These are phyloP conservation scores for Ophion ventricosus DNA, from an alignment of 2,888 invertebrate genomes.

Conservation along the genomic window DNA sequence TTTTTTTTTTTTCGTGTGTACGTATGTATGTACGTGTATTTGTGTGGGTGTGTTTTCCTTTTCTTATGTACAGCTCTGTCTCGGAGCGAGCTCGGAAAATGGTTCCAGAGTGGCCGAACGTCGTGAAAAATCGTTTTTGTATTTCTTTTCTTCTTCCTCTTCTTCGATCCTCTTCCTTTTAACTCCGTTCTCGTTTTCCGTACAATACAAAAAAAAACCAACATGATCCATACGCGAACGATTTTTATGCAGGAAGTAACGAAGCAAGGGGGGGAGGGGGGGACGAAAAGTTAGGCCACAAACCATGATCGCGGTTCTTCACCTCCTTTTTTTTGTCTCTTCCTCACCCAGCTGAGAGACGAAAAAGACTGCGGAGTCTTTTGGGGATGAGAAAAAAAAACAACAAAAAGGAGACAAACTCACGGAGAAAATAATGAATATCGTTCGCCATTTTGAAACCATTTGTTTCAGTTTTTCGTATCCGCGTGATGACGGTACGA, in stretches of 20 bases:
- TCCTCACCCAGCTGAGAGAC: not conserved
- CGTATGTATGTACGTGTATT: not conserved
- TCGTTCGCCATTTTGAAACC: slow-evolving; percentile 49
- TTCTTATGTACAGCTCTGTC: slow-evolving; percentile 60
- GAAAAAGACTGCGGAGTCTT: not conserved
- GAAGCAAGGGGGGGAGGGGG: not conserved
- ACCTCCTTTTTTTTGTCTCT: not conserved
- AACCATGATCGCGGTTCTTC: slow-evolving; percentile 41
- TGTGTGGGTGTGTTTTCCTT: not conserved
- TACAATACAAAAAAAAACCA: not conserved
- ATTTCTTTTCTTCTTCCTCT: not conserved
- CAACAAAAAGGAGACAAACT: slow-evolving; percentile 26
- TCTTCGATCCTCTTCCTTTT: too few relatives aligned
- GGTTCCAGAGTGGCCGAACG: slow-evolving; percentile 30
- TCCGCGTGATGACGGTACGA: slow-evolving; percentile 32
- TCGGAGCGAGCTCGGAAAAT: slow-evolving; percentile 28
- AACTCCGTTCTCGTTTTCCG: not conserved
- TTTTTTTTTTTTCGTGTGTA: slow-evolving; percentile 30
- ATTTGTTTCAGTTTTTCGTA: slow-evolving; percentile 18
- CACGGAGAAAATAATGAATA: slow-evolving; percentile 3
- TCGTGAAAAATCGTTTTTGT: slow-evolving; percentile 23
- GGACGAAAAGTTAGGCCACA: slow-evolving; percentile 45
- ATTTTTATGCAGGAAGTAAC: not conserved
- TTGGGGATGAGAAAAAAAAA: slow-evolving; percentile 10
- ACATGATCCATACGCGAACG: slow-evolving; percentile 25